phyloP scores from a whole-genome alignment of 2,797 vertebrate genomes.

The Benthosema pterotum region DNA sequence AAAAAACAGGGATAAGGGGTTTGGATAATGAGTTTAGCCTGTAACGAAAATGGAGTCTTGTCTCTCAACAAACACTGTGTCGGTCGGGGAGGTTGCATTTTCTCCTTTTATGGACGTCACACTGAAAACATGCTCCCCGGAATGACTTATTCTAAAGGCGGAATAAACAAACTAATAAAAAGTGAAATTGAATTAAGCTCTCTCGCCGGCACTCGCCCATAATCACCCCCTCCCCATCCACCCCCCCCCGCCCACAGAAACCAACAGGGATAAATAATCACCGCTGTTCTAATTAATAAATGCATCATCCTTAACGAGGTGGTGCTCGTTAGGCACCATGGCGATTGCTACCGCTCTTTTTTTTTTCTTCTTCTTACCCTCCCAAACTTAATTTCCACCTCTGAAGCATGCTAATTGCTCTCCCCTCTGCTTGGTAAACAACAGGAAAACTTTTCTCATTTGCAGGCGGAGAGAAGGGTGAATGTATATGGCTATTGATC shows the following conservation, averaged over 20 bases:
- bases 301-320: constrained; percentile 74
- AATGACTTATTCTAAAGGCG: constrained; percentile 4
- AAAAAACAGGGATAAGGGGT: too few species aligned
- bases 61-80: neutral
- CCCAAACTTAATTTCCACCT: constrained; percentile 56
- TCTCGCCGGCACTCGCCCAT: constrained; percentile 46
- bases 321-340: constrained; percentile 56
- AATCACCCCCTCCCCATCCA: constrained; percentile 50
- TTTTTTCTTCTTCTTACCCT: constrained; percentile 43
- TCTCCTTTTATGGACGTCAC: constrained; percentile 41
- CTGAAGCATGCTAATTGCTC: constrained; percentile 60
- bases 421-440: constrained; percentile 47
- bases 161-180: constrained; percentile 58
- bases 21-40: too few species aligned
- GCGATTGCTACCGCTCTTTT: constrained; percentile 50
- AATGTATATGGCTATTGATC: constrained; percentile 70
- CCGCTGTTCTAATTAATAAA: constrained; percentile 67
- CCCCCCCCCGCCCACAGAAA: constrained; percentile 27
- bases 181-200: constrained; percentile 53
- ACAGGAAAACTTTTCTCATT: constrained; percentile 62
- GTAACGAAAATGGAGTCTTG: too few species aligned
- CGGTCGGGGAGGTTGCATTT: too few species aligned
- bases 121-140: neutral
- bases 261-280: constrained; percentile 69
- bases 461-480: constrained; percentile 33